Evolutionary conservation across 2,888 invertebrate species (phyloP).

Genomic region (Rhamphomyia laevipes): DNA sequence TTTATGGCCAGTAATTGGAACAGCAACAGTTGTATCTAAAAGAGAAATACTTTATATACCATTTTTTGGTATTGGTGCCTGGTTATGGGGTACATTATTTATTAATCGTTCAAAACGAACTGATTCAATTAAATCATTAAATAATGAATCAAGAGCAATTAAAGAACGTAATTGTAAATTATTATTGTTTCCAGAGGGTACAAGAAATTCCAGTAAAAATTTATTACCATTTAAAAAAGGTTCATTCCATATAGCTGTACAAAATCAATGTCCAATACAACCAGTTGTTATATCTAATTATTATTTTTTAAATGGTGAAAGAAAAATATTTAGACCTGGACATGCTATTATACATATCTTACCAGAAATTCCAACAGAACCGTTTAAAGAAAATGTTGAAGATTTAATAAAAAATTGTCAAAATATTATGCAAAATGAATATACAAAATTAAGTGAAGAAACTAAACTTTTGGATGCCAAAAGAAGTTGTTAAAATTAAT

Average conservation of each 20-base stretch:
- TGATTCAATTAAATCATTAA: slow-evolving; percentile 60
- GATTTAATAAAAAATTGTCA: slow-evolving; percentile 54
- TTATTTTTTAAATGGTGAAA: slow-evolving; percentile 52
- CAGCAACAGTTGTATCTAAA: slow-evolving; percentile 74
- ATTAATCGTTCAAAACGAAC: slow-evolving; percentile 64
- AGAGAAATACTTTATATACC: slow-evolving; percentile 69
- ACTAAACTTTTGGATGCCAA: slow-evolving; percentile 12
- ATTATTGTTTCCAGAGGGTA: slow-evolving; percentile 88
- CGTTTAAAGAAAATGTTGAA: slow-evolving; percentile 48
- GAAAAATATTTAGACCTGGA: slow-evolving; percentile 56
- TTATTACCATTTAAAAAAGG: slow-evolving; percentile 91
- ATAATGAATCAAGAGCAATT: slow-evolving; percentile 56
- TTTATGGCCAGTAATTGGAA: slow-evolving; percentile 70
- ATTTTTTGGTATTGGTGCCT: slow-evolving; percentile 73
- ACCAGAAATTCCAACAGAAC: slow-evolving; percentile 57
- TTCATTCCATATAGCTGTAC: slow-evolving; percentile 85
- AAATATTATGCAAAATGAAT: slow-evolving; percentile 53
- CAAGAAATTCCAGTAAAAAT: slow-evolving; percentile 62
- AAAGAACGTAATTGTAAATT: slow-evolving; percentile 57
- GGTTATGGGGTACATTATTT: slow-evolving; percentile 83
- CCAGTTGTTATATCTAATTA: slow-evolving; percentile 83
- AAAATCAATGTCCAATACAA: slow-evolving; percentile 72
- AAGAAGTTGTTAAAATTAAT: background rate
- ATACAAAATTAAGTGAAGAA: slow-evolving; percentile 41
- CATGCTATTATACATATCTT: slow-evolving; percentile 59